Conservation (phyloP, 2,888 invertebrate species). For the Tipula helvola region DNA sequence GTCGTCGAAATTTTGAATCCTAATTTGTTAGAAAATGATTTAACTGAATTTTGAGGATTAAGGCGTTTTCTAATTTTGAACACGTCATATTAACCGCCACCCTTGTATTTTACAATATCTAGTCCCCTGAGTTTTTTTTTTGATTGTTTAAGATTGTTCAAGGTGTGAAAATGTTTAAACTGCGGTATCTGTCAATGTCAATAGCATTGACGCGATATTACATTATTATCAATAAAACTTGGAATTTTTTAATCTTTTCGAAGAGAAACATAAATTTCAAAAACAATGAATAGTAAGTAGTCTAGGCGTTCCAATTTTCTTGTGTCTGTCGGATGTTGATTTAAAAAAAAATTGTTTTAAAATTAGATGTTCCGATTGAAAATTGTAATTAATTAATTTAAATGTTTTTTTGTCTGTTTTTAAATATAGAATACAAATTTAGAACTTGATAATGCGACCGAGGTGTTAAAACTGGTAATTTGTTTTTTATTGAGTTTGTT, state of each 20-base stretch:
- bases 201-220: neutral
- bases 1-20: constrained; percentile 35
- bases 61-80: neutral
- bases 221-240: neutral
- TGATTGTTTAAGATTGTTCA: too few relatives aligned
- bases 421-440: neutral
- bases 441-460: neutral
- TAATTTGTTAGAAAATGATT: constrained; percentile 29
- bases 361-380: neutral
- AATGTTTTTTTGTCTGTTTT: neutral
- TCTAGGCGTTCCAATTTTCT: neutral
- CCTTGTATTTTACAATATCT: neutral
- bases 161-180: neutral
- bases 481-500: neutral
- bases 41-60: constrained; percentile 7
- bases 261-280: neutral
- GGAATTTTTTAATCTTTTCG: neutral
- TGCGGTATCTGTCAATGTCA: neutral
- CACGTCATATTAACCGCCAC: neutral
- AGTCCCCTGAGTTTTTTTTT: neutral
- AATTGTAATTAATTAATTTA: neutral
- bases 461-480: neutral
- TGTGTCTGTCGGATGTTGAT: neutral
- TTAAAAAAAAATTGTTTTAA: neutral
- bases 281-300: neutral